phyloP scores from a whole-genome alignment of 2,888 invertebrate species.

The Omphaloscelis lunosa region DNA sequence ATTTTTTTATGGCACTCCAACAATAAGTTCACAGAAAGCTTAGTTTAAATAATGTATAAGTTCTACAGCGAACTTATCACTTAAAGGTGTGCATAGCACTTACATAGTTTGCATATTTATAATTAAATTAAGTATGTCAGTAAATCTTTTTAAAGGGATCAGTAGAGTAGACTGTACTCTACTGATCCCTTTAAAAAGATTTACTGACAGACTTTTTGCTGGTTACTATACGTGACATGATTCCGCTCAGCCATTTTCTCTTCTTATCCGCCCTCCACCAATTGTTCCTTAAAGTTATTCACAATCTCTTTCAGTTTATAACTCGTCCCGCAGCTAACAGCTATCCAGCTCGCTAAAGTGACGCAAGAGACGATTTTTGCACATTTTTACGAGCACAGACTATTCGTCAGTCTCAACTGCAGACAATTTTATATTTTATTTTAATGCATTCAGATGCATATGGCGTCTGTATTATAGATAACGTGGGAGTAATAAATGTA shows the following conservation, averaged over 20 bases:
- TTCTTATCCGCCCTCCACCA: not conserved
- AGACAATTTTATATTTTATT: conserved; percentile 56
- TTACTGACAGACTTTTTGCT: not conserved
- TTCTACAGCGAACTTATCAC: no score
- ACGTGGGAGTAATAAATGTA: conserved; percentile 31
- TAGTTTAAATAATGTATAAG: not conserved
- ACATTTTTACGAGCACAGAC: conserved; percentile 80
- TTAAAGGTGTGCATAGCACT: not conserved
- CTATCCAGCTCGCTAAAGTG: conserved; percentile 69
- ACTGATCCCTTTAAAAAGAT: not conserved
- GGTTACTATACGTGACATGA: not conserved
- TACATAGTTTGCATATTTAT: not conserved
- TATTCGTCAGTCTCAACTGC: conserved; percentile 57
- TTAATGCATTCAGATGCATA: conserved; percentile 62
- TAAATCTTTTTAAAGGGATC: not conserved
- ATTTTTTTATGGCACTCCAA: not conserved
- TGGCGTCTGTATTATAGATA: conserved; percentile 41
- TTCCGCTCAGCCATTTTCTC: not conserved
- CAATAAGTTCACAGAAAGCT: not conserved
- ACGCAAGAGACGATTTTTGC: conserved; percentile 84
- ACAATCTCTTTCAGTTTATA: conserved; percentile 24
- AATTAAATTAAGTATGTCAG: not conserved
- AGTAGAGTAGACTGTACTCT: not conserved
- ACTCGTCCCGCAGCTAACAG: conserved; percentile 59
- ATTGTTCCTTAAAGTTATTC: not conserved